A percentile compares a stretch with the other conserved stretches of the same genome.
phyloP scores from a whole-genome alignment of 30 jellyfish, hydroid and myxozoan species.

The Aurelia coerulea region DNA sequence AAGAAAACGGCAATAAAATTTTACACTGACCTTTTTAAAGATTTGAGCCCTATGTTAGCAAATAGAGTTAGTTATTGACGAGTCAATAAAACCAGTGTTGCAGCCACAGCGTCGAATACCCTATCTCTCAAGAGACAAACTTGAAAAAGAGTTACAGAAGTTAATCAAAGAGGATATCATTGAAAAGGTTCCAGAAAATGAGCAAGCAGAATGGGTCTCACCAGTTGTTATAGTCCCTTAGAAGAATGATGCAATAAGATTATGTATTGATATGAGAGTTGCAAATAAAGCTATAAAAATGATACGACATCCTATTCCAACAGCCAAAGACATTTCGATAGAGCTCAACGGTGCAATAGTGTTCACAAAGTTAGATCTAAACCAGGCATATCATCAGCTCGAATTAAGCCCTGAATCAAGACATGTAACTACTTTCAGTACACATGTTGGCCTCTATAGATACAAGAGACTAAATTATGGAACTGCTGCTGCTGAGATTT shows the following conservation, averaged over 20 bases:
- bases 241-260: conserved; percentile 26
- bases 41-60: too few species aligned
- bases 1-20: too few species aligned
- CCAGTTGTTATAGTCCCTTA: conserved; percentile 20
- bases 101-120: background rate
- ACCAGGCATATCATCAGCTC: too few species aligned
- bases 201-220: conserved; percentile 27
- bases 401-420: too few species aligned
- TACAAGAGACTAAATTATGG: too few species aligned
- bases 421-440: too few species aligned
- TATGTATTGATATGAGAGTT: conserved; percentile 49
- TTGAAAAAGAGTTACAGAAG: conserved; percentile 5
- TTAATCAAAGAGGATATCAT: conserved; percentile 15
- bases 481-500: too few species aligned
- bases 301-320: conserved; percentile 42
- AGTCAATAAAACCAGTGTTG: background rate
- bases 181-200: conserved; percentile 29
- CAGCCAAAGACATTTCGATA: conserved; percentile 16
- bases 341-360: conserved; percentile 12
- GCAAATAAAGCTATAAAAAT: conserved; percentile 44
- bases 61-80: background rate
- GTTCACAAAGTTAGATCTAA: too few species aligned
- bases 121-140: background rate
- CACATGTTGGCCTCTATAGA: too few species aligned
- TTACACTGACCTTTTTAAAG: too few species aligned